Percentiles rank a stretch among this genome's conserved stretches.
Conservation (phyloP, 2,888 invertebrate species). For the Boloria selene region DNA sequence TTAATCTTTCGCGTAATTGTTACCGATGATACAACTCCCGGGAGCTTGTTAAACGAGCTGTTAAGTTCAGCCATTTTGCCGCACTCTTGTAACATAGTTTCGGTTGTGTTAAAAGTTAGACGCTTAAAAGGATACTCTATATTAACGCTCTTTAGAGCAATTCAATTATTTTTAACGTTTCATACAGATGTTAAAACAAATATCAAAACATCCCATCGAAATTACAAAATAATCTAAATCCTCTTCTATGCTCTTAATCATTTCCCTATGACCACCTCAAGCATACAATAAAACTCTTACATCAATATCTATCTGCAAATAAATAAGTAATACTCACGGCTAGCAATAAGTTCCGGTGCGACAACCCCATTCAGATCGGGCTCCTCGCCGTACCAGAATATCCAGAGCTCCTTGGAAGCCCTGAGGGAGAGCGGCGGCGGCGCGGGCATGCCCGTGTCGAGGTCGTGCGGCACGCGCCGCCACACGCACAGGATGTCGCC, state of each 20-base stretch:
- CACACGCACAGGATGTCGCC: conserved; percentile 99
- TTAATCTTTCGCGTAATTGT: conserved; percentile 69
- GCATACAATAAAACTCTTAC: not conserved
- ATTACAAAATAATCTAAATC: too few species aligned
- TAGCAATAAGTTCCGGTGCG: conserved; percentile 90
- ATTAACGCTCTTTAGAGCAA: not conserved
- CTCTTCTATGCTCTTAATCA: too few species aligned
- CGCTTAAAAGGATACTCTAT: conserved; percentile 1
- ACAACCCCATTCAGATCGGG: conserved; percentile 93
- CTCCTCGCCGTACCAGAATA: conserved; percentile 99
- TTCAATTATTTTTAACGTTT: not conserved
- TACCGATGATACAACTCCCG: conserved; percentile 53
- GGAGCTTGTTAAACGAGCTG: conserved; percentile 66
- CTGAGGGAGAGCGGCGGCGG: conserved; percentile 91
- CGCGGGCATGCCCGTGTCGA: conserved; percentile 79
- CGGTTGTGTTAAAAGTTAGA: conserved; percentile 21
- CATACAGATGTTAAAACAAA: too few species aligned
- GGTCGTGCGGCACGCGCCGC: conserved; percentile 89
- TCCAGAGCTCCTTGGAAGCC: conserved; percentile 98
- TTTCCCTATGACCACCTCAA: not conserved
- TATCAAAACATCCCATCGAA: too few species aligned
- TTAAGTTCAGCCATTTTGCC: conserved; percentile 64
- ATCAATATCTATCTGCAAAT: conserved; percentile 16
- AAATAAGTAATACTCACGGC: conserved; percentile 86
- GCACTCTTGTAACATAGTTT: conserved; percentile 33